These are phyloP conservation scores for Drosophila kanapiae DNA, from an alignment of 1,140 invertebrate genomes.

Conservation along the genomic window DNA sequence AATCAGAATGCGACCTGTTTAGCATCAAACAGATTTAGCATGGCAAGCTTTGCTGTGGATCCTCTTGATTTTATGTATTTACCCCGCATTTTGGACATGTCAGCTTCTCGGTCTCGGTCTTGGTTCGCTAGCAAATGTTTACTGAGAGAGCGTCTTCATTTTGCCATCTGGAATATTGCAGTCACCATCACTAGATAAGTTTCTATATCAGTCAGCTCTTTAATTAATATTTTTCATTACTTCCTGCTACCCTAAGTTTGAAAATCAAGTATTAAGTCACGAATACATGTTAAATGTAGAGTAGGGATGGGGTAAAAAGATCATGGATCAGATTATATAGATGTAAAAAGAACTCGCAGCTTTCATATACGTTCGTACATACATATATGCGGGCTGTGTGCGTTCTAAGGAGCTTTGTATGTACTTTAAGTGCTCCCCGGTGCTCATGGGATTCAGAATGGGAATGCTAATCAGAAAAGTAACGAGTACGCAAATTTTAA, in stretches of 20 bases:
- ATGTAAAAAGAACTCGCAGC: background rate
- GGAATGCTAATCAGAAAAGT: constrained; percentile 52
- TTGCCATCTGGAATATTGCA: constrained; percentile 52
- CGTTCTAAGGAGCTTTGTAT: constrained; percentile 5
- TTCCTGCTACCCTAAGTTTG: background rate
- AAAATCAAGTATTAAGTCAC: too few relatives aligned
- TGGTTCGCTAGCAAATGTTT: constrained; percentile 25
- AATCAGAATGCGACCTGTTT: constrained; percentile 75
- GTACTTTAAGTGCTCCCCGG: background rate
- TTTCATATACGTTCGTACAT: too few relatives aligned
- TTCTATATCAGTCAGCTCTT: background rate
- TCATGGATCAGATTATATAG: background rate
- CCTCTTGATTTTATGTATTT: constrained; percentile 12
- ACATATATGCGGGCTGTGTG: too few relatives aligned
- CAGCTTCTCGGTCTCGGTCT: background rate
- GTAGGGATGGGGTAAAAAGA: background rate
- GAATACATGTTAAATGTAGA: background rate
- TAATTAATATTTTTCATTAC: background rate
- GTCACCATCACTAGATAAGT: background rate
- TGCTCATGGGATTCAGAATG: constrained; percentile 11
- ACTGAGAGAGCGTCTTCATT: constrained; percentile 44
- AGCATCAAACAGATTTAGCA: constrained; percentile 17
- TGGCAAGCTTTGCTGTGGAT: constrained; percentile 2
- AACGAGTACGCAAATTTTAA: constrained; percentile 44
- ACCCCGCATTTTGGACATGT: constrained; percentile 78